phyloP scores from a whole-genome alignment of 2,113 vertebrate genomes.

The Taxidea taxus region DNA sequence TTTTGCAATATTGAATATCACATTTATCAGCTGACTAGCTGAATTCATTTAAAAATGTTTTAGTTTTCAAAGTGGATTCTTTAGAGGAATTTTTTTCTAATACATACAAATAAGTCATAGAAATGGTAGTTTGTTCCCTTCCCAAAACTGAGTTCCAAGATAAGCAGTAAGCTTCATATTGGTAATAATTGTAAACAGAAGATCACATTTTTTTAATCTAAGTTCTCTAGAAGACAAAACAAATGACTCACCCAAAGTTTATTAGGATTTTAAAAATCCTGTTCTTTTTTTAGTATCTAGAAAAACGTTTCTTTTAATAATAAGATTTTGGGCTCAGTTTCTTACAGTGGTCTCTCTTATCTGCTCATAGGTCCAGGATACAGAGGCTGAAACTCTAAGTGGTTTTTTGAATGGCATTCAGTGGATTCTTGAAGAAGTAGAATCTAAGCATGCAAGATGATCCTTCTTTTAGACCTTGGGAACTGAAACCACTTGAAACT shows the following conservation, averaged over 20 bases:
- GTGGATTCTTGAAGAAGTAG: conserved; percentile 91
- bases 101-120: not conserved
- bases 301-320: not conserved
- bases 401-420: conserved; percentile 91
- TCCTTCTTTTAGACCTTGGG: not conserved
- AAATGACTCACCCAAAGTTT: not conserved
- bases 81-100: not conserved
- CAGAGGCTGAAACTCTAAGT: conserved; percentile 87
- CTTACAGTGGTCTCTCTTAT: not conserved
- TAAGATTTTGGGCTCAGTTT: not conserved
- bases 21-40: not conserved
- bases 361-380: conserved; percentile 88
- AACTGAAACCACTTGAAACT: not conserved
- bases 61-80: not conserved
- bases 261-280: not conserved
- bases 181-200: not conserved
- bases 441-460: conserved; percentile 81
- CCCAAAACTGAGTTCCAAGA: not conserved
- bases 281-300: not conserved
- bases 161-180: not conserved
- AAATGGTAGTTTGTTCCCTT: not conserved
- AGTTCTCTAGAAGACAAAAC: not conserved
- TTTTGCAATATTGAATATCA: not conserved
- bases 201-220: not conserved
- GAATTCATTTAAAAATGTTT: not conserved